Percentiles rank a stretch among this genome's conserved stretches.
Evolutionary conservation across 2,797 vertebrate species (phyloP).

Genomic region (Mionectes olivaceus): DNA sequence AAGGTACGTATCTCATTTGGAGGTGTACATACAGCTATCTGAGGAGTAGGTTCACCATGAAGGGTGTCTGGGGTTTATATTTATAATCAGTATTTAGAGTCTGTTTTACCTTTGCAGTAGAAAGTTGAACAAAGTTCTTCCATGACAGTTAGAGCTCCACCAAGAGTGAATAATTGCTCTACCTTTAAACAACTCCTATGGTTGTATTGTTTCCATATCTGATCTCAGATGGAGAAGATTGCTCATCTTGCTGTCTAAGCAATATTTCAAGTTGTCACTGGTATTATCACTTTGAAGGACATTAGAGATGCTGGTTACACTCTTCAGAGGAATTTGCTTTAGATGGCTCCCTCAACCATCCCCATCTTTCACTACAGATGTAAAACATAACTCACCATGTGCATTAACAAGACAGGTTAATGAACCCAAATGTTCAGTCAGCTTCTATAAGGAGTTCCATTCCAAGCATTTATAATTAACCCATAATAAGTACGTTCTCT

Average conservation of each 20-base stretch:
- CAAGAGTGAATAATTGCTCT: background rate
- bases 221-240: background rate
- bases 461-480: background rate
- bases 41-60: background rate
- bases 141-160: background rate
- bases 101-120: background rate
- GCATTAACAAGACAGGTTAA: background rate
- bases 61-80: background rate
- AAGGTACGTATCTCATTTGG: background rate
- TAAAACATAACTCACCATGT: background rate
- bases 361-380: background rate
- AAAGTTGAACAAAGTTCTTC: background rate
- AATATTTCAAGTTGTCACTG: background rate
- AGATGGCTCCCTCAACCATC: background rate
- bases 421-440: background rate
- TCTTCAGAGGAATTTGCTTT: background rate
- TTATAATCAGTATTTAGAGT: background rate
- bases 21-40: background rate
- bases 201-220: background rate
- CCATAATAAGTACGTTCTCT: background rate
- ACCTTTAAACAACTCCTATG: fast-evolving
- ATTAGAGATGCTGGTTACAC: background rate
- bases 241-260: background rate
- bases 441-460: background rate
- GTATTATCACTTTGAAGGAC: background rate